These are phyloP conservation scores for Arrhamphus sclerolepis DNA, from an alignment of 2,797 vertebrate species.

Conservation along the genomic window DNA sequence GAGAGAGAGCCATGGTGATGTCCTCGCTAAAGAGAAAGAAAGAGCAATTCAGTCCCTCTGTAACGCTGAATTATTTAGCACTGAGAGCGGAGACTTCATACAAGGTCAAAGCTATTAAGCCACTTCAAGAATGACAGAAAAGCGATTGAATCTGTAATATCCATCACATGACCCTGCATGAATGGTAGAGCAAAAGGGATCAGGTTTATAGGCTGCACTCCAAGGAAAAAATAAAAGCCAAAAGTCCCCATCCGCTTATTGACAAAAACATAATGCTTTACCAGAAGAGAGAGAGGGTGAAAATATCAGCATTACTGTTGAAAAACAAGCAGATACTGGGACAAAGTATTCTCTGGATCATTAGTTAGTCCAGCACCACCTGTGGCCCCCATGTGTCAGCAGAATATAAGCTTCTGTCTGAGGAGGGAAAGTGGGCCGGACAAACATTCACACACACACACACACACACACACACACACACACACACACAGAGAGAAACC, in stretches of 20 bases:
- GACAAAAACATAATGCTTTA: not conserved
- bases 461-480: not conserved
- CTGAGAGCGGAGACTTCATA: constrained; percentile 29
- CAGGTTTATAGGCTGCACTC: constrained; percentile 12
- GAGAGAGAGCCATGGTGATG: constrained; percentile 32
- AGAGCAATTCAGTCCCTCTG: constrained; percentile 51
- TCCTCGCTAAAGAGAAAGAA: constrained; percentile 35
- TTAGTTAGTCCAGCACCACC: constrained; percentile 25
- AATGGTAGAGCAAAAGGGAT: not conserved
- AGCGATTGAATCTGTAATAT: constrained; percentile 14
- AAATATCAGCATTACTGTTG: not conserved
- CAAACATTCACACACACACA: not conserved
- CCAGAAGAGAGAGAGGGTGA: not conserved
- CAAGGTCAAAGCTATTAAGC: constrained; percentile 56
- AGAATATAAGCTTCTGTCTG: constrained; percentile 9
- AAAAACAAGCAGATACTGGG: constrained; percentile 13
- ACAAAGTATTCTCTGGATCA: constrained; percentile 12
- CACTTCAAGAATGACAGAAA: constrained; percentile 21
- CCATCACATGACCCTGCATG: constrained; percentile 17
- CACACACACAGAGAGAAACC: not conserved
- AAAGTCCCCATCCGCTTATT: not conserved
- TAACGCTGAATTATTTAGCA: constrained; percentile 65
- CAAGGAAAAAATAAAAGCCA: not conserved
- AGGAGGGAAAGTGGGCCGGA: constrained; percentile 8
- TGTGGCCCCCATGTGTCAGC: constrained; percentile 44